These are phyloP conservation scores for Drosophila sturtevanti DNA, from an alignment of 1,140 invertebrate genomes.

Conservation along the genomic window DNA sequence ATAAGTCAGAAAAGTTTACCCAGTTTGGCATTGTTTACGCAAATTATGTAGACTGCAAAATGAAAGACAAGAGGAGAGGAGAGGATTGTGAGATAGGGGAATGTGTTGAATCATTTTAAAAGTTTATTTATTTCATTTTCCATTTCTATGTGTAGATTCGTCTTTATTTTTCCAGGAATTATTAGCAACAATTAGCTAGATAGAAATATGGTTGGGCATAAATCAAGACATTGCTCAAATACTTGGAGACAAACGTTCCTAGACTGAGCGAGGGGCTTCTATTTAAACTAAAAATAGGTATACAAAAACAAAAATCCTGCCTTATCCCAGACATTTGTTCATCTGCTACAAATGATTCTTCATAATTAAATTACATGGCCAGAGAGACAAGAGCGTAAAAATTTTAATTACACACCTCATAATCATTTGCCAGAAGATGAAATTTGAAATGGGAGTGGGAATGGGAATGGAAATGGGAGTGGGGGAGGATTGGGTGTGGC, in stretches of 20 bases:
- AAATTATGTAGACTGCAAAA: conserved; percentile 29
- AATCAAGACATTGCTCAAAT: conserved; percentile 19
- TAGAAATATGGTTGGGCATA: conserved; percentile 16
- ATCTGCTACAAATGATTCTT: conserved; percentile 73
- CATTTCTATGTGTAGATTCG: conserved; percentile 51
- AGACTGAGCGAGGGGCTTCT: conserved; percentile 21
- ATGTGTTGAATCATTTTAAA: not conserved
- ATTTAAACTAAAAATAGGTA: conserved; percentile 68
- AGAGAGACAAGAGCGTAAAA: conserved; percentile 74
- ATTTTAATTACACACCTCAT: conserved; percentile 82
- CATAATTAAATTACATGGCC: conserved; percentile 79
- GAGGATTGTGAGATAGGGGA: too few relatives aligned
- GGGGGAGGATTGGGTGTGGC: too few relatives aligned
- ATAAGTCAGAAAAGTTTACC: not conserved
- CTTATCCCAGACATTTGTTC: conserved; percentile 52
- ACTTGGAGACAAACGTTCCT: not conserved
- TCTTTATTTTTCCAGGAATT: conserved; percentile 47
- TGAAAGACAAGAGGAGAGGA: conserved; percentile 21
- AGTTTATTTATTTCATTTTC: conserved; percentile 25
- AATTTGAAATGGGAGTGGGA: conserved; percentile 26
- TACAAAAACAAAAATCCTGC: conserved; percentile 29
- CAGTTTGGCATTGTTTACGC: conserved; percentile 35
- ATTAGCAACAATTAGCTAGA: conserved; percentile 26
- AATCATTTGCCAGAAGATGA: conserved; percentile 63
- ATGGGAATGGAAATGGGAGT: conserved; percentile 23